phyloP scores from a whole-genome alignment of 2,888 invertebrate genomes.

The Therioaphis trifolii region DNA sequence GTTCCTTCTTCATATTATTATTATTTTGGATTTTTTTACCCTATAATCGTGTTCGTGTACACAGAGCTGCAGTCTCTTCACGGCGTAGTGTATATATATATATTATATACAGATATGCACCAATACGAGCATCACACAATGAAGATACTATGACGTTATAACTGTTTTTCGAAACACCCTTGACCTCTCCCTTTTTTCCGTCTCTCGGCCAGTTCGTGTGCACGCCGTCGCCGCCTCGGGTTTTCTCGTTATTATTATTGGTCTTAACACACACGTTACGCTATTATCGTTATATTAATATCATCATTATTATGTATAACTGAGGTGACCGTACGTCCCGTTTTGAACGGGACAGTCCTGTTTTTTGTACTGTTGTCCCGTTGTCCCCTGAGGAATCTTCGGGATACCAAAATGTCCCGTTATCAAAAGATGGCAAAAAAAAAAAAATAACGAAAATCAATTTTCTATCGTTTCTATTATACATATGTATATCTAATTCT shows the following conservation, averaged over 20 bases:
- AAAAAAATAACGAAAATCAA: too few species aligned
- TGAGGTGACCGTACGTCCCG: too few species aligned
- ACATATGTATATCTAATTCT: too few species aligned
- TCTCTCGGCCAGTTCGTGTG: not conserved
- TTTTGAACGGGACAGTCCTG: too few species aligned
- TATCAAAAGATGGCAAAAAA: too few species aligned
- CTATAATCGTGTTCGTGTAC: not conserved
- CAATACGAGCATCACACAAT: not conserved
- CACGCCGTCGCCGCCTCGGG: not conserved
- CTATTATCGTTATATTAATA: too few species aligned
- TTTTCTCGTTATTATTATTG: not conserved
- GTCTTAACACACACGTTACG: too few species aligned
- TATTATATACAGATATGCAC: not conserved
- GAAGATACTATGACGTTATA: not conserved
- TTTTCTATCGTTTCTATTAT: too few species aligned
- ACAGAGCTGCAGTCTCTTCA: not conserved
- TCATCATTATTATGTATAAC: too few species aligned
- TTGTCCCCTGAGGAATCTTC: too few species aligned
- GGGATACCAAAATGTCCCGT: too few species aligned
- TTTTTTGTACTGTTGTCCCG: too few species aligned
- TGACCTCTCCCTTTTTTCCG: conserved; percentile 29
- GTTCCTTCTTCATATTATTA: conserved; percentile 11
- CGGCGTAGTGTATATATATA: not conserved
- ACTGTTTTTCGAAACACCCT: conserved; percentile 28
- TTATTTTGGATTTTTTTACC: conserved; percentile 32